phyloP scores from a whole-genome alignment of 2,113 vertebrate genomes.

The Diglossa brunneiventris region DNA sequence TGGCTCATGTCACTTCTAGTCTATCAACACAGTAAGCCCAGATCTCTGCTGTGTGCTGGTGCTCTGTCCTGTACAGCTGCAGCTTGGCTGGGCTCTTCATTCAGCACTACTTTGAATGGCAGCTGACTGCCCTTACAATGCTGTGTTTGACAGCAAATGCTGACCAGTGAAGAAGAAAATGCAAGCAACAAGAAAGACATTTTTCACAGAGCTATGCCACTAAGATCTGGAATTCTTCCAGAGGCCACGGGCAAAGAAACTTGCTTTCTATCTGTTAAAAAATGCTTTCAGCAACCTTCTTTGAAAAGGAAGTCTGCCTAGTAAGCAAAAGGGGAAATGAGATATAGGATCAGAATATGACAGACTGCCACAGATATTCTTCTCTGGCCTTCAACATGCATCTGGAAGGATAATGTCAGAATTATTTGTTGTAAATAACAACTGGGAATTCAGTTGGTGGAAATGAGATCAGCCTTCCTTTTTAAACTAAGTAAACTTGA shows the following conservation, averaged over 20 bases:
- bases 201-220: background rate
- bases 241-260: background rate
- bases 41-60: background rate
- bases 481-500: background rate
- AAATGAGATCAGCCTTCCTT: background rate
- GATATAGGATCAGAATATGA: background rate
- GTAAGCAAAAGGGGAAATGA: background rate
- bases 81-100: background rate
- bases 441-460: background rate
- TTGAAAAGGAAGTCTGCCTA: background rate
- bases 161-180: background rate
- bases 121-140: background rate
- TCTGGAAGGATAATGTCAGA: conserved; percentile 24
- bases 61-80: background rate
- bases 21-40: background rate
- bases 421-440: conserved; percentile 36
- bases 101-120: background rate
- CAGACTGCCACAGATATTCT: background rate
- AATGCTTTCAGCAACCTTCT: background rate
- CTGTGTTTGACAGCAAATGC: background rate
- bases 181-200: background rate
- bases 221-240: background rate
- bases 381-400: background rate
- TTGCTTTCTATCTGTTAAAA: background rate
- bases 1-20: background rate